Conservation (phyloP, 1,140 invertebrate genomes). For the Araneus ventricosus region DNA sequence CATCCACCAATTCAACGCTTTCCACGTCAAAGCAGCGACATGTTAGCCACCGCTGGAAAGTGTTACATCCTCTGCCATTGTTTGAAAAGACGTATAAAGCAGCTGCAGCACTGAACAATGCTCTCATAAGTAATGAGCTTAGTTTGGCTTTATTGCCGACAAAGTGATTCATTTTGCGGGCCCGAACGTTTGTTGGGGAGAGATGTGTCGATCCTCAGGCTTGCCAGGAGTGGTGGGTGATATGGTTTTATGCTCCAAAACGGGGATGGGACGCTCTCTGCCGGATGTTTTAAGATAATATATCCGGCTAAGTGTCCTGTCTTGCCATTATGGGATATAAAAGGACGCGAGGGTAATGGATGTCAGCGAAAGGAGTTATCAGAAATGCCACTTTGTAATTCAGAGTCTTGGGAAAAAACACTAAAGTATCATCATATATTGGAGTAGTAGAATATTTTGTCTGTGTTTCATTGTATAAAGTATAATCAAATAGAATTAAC, state of each 20-base stretch:
- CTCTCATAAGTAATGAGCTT: neutral
- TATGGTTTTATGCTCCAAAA: neutral
- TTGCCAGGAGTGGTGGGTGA: neutral
- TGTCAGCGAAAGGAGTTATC: neutral
- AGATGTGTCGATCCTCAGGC: neutral
- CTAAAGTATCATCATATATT: no score
- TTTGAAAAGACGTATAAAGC: neutral
- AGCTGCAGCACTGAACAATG: neutral
- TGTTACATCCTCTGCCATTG: neutral
- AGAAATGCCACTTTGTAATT: neutral
- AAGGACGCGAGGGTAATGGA: neutral
- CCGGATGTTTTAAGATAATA: constrained; percentile 21
- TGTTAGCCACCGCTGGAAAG: neutral
- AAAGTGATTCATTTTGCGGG: neutral
- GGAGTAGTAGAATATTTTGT: no score
- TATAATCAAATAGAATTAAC: no score
- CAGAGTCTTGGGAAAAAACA: neutral
- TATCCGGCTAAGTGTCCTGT: neutral
- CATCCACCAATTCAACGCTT: neutral
- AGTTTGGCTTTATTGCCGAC: neutral
- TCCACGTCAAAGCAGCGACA: neutral
- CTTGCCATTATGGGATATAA: neutral
- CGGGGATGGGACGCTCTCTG: neutral
- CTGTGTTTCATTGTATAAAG: no score
- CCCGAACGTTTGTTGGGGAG: neutral